These are phyloP conservation scores for Heterodera carotae DNA, from an alignment of 1,140 invertebrate genomes.

Conservation along the genomic window DNA sequence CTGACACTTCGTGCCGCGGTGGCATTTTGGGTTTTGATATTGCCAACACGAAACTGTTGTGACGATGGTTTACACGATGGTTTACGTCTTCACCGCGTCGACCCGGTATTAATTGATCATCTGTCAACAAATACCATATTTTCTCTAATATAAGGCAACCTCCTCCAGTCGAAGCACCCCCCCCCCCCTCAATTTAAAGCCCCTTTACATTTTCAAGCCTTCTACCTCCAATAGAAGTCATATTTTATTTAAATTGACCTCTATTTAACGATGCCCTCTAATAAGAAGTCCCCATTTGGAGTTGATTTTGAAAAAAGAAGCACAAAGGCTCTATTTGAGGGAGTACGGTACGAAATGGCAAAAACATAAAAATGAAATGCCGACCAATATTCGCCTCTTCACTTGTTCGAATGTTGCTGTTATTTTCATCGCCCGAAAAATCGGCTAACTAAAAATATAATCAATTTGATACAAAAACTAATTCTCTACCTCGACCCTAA, in stretches of 20 bases:
- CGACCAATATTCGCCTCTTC: background rate
- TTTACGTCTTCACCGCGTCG: background rate
- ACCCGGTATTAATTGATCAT: background rate
- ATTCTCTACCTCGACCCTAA: conserved; percentile 24
- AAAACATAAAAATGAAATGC: too few species aligned
- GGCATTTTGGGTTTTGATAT: background rate
- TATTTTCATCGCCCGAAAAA: conserved; percentile 1
- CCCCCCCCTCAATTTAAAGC: too few species aligned
- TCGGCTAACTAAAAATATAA: conserved; percentile 7
- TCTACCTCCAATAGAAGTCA: too few species aligned
- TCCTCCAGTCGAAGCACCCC: too few species aligned
- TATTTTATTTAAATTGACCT: too few species aligned
- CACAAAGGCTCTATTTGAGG: too few species aligned
- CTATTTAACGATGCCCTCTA: too few species aligned
- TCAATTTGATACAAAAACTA: background rate
- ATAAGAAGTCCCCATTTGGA: too few species aligned
- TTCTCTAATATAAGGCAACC: too few species aligned
- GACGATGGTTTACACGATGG: background rate
- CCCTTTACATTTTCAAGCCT: too few species aligned
- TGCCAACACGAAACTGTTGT: background rate
- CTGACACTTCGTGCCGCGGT: background rate
- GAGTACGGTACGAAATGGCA: too few species aligned
- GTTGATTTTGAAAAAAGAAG: too few species aligned
- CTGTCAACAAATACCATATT: background rate
- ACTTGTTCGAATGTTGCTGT: background rate